Base-by-base conservation (phyloP, 2,797 vertebrate species). In the Lepilemur septentrionalis region DNA sequence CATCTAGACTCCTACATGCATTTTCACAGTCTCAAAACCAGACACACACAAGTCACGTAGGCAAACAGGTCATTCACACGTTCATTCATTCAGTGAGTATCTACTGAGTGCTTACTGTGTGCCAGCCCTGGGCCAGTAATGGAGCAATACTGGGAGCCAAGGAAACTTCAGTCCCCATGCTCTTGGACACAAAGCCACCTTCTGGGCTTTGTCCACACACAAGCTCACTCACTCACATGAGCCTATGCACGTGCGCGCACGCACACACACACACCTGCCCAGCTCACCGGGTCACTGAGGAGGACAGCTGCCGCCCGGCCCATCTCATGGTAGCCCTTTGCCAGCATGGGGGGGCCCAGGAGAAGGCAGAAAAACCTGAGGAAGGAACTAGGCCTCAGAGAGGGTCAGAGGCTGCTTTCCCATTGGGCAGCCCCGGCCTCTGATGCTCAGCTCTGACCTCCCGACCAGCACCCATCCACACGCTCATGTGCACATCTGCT, bases 341-440 rank as follows among this genome's bases (percentile, higher is more conserved):
- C 87, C 89, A 85, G 92, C 52, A 46, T 94, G 35, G n/a, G 96
- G 4, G 99, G 99, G 3, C 98, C 98, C 82, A 99, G 94, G 46
- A 99, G 97, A 83, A 99, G 98, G 94, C 99, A 99, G 92, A 99
- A 97, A 96, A 99, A 99, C 97, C 99, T 99, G 89, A 96, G 5
- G 28, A 72, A 79, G 1, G 52, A 92, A 84, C 2, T 2, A 41
- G 81, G 38, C 1, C 0, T 63, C 73, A 59, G 61, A 70, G 46
- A 92, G 23, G 22, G 46, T 88, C 38, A 46, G n/a, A 69, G 14
- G 57, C 38, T 83, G 63, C 82, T 82, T 30, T 80, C 89, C 84
- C 55, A 23, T 9, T 38, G 28, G 57, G 52, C 38, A 88, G 28
- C 35, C 28, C 72, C 81, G 38, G 38, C 48, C 35, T 28, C 48